Evolutionary conservation across 2,113 vertebrate species (phyloP).

Genomic region (Mormyrus iriodes): DNA sequence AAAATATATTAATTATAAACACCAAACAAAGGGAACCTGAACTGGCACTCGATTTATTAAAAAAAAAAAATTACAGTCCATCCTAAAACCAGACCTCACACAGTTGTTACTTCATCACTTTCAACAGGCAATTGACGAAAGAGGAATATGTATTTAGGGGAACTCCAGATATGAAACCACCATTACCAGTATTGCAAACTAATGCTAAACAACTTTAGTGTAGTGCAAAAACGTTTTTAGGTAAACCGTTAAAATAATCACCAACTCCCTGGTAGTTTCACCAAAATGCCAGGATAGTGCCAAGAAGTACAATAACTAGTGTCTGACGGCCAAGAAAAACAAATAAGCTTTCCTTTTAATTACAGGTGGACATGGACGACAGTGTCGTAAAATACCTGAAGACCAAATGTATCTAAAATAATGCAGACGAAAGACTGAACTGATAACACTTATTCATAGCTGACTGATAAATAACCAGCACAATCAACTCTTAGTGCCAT

Average conservation of each 20-base stretch:
- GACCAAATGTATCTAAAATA: neutral
- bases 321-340: neutral
- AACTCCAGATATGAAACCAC: neutral
- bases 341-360: neutral
- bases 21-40: conserved; percentile 7
- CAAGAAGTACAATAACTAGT: neutral
- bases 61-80: no score
- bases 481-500: conserved; percentile 22
- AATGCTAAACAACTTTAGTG: neutral
- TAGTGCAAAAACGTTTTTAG: neutral
- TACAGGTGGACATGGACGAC: neutral
- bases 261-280: neutral
- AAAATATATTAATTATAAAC: neutral
- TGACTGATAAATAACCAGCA: conserved; percentile 5
- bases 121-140: neutral
- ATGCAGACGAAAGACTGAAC: neutral
- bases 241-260: neutral
- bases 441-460: neutral
- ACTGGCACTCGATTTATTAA: conserved; percentile 17
- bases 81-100: neutral
- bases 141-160: neutral
- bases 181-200: neutral
- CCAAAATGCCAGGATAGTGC: neutral
- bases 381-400: neutral
- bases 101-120: neutral